Evolutionary conservation across 2,888 invertebrate species (phyloP).

Genomic region (Hydroisotoma schaefferi): DNA sequence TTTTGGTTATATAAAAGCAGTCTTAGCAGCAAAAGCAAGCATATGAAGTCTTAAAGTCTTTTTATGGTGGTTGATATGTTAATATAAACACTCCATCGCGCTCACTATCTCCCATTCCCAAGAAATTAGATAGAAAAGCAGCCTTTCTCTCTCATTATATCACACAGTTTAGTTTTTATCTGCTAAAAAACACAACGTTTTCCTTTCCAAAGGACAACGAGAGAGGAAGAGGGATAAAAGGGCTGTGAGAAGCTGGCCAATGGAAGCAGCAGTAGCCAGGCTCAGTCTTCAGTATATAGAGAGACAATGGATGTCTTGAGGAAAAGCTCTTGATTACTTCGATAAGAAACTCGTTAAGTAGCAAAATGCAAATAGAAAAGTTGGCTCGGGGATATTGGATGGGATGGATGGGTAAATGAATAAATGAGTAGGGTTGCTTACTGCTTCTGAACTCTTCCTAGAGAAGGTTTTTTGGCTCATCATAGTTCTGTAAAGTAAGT

Average conservation of each 20-base stretch:
- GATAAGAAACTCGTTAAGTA: constrained; percentile 37
- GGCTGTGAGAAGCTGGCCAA: not conserved
- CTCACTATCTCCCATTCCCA: too few species aligned
- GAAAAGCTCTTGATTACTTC: constrained; percentile 26
- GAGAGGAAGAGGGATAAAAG: not conserved
- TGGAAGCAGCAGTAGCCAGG: too few species aligned
- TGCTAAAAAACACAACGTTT: not conserved
- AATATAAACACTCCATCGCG: too few species aligned
- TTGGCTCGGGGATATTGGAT: constrained; percentile 15
- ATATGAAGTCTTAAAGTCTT: too few species aligned
- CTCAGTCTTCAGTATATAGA: too few species aligned
- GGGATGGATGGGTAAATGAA: constrained; percentile 14
- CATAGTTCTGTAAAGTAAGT: too few species aligned
- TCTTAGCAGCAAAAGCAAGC: too few species aligned
- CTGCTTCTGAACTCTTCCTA: not conserved
- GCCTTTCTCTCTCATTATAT: not conserved
- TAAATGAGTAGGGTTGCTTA: constrained; percentile 6
- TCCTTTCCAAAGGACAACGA: not conserved
- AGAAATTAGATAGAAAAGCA: not conserved
- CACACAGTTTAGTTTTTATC: not conserved
- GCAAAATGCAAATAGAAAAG: constrained; percentile 32
- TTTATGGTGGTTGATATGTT: too few species aligned
- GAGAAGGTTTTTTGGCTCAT: too few species aligned
- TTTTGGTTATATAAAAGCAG: too few species aligned
- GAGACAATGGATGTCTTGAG: constrained; percentile 11